Base-by-base conservation (phyloP, 2,888 invertebrate species). In the Drosophila greeni region DNA sequence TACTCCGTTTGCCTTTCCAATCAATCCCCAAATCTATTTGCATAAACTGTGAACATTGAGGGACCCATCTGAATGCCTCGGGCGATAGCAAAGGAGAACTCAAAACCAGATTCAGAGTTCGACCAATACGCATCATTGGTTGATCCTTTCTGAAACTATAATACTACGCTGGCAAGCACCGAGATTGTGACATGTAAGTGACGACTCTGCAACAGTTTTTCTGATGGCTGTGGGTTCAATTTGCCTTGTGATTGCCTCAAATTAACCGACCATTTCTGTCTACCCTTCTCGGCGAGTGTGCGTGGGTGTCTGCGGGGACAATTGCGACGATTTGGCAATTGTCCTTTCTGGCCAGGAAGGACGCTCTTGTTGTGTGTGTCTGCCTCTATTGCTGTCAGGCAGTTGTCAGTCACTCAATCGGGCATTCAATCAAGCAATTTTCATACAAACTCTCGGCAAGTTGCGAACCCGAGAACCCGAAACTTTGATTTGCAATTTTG, bases 401-500 rank as follows among this genome's bases (percentile, higher is more conserved):
- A 47, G 61, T 69, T 51, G 64, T 49, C 56, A 18, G 82, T 76
- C 80, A 71, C 56, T 69, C 71, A 82, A 79, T 79, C 79, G 67
- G 68, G 74, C 84, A 76, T 79, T 79, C 79, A 84, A 84, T 79
- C 79, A 76, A 72, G 72, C 74, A 72, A 69, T 70, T 70, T 58
- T 75, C 68, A 72, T 40, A 61, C 67, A 67, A 73, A 70, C 69
- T 52, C 70, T 57, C 40, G 51, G 24, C 53, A 45, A 78, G 71
- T 69, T 75, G 66, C 42, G 64, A 59, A 39, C 36, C 69, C 39
- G 65, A 42, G 18, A 47, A 36, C 64, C 70, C 68, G 70, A 72
- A 82, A 76, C 82, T 79, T 84, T 82, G 80, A 84, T 82, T 84
- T 79, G 51, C 72, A 72, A 76, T 82, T 79, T 74, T 72, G 68